Evolutionary conservation across 2,113 vertebrate species (phyloP), one percentile per base, ranked within the genome.

Genomic region (Pygoscelis antarcticus): DNA sequence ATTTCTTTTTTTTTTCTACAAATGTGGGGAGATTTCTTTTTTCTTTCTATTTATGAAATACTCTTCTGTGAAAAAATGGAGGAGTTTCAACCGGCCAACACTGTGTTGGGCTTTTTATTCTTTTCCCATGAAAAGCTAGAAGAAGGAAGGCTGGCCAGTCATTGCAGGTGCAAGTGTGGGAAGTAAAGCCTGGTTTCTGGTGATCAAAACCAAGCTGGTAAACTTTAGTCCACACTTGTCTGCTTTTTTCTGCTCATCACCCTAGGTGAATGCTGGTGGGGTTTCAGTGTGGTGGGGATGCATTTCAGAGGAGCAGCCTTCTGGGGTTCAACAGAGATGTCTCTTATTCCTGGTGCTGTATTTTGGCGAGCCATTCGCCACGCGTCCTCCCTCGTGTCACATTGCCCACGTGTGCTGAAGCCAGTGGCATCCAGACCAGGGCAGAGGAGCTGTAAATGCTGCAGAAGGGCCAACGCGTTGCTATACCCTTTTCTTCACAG

Each of bases 351-450:
- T 52, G 9, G 11, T 3, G 13, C 57, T 51, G 46, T 46, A 1
- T 55, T 77, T 36, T 57, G 36, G 16, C 2, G 13, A 74, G 9
- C 46, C 19, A 0, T 57, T 49, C 3, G 1, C 62, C 49, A 3
- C 1, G 8, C 17, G 42, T 47, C 23, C 42, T 57, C 62, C 51
- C 65, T 76, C 18, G 30, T 11, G 0, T 10, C 62, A 8, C 2
- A 0, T 1, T 54, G 36, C 34, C 60, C 2, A 0, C 3, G 3
- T 16, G 42, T 1, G 11, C 42, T 3, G 5, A 36, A 46, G 88
- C 34, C 65, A 17, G 57, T 2, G 1, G 79, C 51, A 36, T 3
- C n/a, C 13, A 11, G 58, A 18, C 57, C 52, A 23, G 38, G 75
- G 26, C 46, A 79, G 36, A 36, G 44, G 58, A 69, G 62, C 44